Base-by-base conservation (phyloP, 2,888 invertebrate species). In the Pediacus dermestoides region DNA sequence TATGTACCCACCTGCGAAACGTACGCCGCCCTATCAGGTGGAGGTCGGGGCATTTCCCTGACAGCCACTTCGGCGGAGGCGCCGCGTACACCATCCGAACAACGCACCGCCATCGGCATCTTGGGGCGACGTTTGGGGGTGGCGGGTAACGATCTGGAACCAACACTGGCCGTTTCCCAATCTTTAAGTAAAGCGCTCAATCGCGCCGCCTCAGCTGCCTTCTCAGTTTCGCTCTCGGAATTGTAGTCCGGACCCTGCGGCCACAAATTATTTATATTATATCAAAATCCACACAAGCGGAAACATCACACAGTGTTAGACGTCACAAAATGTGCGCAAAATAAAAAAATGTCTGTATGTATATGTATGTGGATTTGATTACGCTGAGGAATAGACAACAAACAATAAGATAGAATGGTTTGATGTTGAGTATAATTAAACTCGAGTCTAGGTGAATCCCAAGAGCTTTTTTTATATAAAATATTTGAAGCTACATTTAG, bases 221-320 rank as follows among this genome's bases (percentile, higher is more conserved):
- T 74, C 71, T 88, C 88, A 37, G 80, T 80, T 68, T 88, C 88
- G 64, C 82, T 82, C 41, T 77, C 75, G 4, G 85, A 82, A 62
- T 88, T 86, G 66, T 88, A 88, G 63, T 88, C 88, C 46, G 82
- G 84, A 39, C 88, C 88, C 88, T 88, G 23, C n/a, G 10, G n/a
- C n/a, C n/a, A n/a, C n/a, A n/a, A n/a, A n/a, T n/a, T n/a, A n/a
- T n/a, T n/a, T n/a, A n/a, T n/a, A n/a, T n/a, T n/a, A n/a, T n/a
- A n/a, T n/a, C n/a, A n/a, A n/a, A n/a, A n/a, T n/a, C n/a, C n/a
- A n/a, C n/a, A n/a, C n/a, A n/a, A n/a, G n/a, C n/a, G n/a, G n/a
- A n/a, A n/a, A n/a, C n/a, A n/a, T n/a, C n/a, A n/a, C n/a, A n/a
- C n/a, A n/a, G n/a, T n/a, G n/a, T n/a, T n/a, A n/a, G n/a, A n/a